Evolutionary conservation across 2,888 invertebrate genomes (phyloP).

Genomic region (Tetranychus truncatus): DNA sequence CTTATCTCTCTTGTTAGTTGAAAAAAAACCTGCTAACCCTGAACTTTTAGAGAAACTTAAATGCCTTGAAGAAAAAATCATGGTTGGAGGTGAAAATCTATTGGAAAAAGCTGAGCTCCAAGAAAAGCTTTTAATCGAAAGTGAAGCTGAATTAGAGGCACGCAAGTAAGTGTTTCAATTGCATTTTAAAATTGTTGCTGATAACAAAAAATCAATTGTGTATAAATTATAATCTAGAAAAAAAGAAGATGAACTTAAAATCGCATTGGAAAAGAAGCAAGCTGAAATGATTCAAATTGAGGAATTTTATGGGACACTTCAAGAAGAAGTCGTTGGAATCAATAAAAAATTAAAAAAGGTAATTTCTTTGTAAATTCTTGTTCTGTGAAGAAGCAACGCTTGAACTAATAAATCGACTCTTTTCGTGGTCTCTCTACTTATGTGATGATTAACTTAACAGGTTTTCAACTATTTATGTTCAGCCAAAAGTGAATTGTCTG

Average conservation of each 20-base stretch:
- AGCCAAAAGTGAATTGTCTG: conserved; percentile 44
- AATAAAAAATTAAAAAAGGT: conserved; percentile 60
- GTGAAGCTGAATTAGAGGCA: conserved; percentile 59
- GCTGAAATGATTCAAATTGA: conserved; percentile 81
- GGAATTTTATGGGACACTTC: conserved; percentile 77
- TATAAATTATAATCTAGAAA: conserved; percentile 33
- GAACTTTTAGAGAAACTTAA: conserved; percentile 64
- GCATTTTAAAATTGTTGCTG: neutral
- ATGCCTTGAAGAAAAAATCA: conserved; percentile 78
- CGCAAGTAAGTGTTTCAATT: conserved; percentile 35
- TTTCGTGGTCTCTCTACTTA: neutral
- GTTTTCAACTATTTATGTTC: conserved; percentile 19
- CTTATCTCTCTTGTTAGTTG: neutral
- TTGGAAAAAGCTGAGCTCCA: conserved; percentile 91
- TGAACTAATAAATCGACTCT: too few relatives aligned
- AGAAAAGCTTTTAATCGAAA: conserved; percentile 66
- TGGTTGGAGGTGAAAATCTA: conserved; percentile 93
- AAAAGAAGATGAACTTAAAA: conserved; percentile 59
- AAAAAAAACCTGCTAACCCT: conserved; percentile 32
- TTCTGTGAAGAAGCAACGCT: too few relatives aligned
- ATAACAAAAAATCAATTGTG: neutral
- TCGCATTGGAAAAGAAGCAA: conserved; percentile 62
- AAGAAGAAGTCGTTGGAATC: conserved; percentile 83
- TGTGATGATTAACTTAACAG: neutral
- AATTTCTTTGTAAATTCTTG: neutral